Conservation (phyloP, 2,888 invertebrate species). For the Siphonodentalium dalli region DNA sequence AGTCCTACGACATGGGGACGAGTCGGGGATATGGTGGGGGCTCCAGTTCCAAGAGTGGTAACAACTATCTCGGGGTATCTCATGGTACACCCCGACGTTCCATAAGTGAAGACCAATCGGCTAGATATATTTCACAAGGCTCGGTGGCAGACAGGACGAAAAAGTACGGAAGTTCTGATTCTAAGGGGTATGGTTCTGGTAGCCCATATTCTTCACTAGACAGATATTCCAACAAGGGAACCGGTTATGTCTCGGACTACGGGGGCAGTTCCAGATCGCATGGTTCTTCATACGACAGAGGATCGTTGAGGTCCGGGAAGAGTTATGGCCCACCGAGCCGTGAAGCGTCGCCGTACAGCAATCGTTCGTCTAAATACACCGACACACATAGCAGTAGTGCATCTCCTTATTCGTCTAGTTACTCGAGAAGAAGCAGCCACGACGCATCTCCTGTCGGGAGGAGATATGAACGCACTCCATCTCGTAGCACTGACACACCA, state of each 20-base stretch:
- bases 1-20: slow-evolving; percentile 56
- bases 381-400: slow-evolving; percentile 53
- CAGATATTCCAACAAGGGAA: slow-evolving; percentile 41
- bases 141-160: slow-evolving; percentile 31
- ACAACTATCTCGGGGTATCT: slow-evolving; percentile 33
- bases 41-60: slow-evolving; percentile 31
- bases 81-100: slow-evolving; percentile 29
- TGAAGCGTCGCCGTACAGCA: slow-evolving; percentile 50
- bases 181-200: slow-evolving; percentile 29
- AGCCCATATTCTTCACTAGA: slow-evolving; percentile 39
- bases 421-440: slow-evolving; percentile 42
- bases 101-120: no score
- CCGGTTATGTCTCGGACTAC: slow-evolving; percentile 57
- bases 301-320: slow-evolving; percentile 44
- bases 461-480: slow-evolving; percentile 35
- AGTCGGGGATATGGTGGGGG: slow-evolving; percentile 44
- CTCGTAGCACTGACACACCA: no score
- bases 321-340: slow-evolving; percentile 48
- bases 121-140: slow-evolving; percentile 43
- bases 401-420: slow-evolving; percentile 50
- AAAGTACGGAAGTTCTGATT: slow-evolving; percentile 18
- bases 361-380: slow-evolving; percentile 48
- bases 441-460: slow-evolving; percentile 41
- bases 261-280: slow-evolving; percentile 49
- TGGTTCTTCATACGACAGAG: slow-evolving; percentile 51